Conservation (phyloP, 2,797 vertebrate genomes). For the Poecile montanus region DNA sequence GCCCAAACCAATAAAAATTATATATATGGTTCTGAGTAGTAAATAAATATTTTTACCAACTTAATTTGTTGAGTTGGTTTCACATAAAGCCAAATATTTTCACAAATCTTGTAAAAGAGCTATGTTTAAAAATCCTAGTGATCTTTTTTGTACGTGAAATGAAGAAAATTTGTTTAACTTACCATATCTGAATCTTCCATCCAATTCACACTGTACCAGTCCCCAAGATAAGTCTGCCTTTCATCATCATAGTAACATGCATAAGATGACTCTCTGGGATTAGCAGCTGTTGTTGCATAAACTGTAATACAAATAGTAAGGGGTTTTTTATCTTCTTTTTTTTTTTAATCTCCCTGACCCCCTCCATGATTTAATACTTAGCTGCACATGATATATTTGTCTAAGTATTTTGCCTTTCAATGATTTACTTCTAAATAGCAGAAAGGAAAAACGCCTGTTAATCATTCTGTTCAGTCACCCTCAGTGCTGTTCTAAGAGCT, state of each 20-base stretch:
- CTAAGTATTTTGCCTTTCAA: background rate
- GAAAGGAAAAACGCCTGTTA: background rate
- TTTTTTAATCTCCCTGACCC: background rate
- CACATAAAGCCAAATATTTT: background rate
- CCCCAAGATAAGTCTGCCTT: conserved; percentile 92
- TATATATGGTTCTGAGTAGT: background rate
- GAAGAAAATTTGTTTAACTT: conserved; percentile 1
- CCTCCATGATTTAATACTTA: background rate
- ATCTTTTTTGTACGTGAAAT: background rate
- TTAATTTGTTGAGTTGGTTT: background rate
- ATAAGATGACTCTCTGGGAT: conserved; percentile 89
- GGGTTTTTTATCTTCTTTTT: background rate
- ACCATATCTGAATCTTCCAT: conserved; percentile 97
- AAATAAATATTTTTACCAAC: background rate
- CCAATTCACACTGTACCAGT: conserved; percentile 98
- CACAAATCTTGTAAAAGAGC: background rate
- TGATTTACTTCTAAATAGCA: background rate
- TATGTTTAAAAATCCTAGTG: background rate
- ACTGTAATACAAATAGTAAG: conserved; percentile 74
- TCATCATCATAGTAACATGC: conserved; percentile 94
- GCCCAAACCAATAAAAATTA: background rate
- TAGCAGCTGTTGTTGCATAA: conserved; percentile 94
- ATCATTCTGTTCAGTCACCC: background rate
- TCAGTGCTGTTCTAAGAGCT: background rate
- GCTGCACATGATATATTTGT: background rate